Conservation (phyloP, 1,140 invertebrate species). For the Lepidotrigona ventralis region DNA sequence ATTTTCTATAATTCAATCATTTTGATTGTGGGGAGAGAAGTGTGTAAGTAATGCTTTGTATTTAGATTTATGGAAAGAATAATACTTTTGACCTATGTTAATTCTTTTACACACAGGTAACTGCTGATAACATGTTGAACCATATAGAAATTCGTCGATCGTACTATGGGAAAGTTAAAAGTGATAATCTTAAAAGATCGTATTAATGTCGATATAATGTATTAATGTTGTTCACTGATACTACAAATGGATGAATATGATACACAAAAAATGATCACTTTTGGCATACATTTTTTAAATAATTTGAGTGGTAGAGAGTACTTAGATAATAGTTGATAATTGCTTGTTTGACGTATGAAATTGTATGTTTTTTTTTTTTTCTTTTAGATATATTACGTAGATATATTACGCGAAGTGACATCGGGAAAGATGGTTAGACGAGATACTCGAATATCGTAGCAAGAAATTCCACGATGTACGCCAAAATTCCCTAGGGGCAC, state of each 20-base stretch:
- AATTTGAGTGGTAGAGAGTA: not conserved
- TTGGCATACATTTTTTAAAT: not conserved
- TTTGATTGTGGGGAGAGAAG: not conserved
- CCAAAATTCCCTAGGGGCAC: conserved; percentile 59
- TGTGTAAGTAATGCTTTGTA: not conserved
- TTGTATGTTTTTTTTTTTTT: not conserved
- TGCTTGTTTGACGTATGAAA: not conserved
- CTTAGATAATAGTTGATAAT: not conserved
- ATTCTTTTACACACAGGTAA: not conserved
- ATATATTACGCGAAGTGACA: not conserved
- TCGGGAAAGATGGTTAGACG: not conserved
- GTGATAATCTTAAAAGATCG: not conserved
- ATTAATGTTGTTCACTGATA: not conserved
- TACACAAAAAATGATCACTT: not conserved
- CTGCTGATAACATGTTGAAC: not conserved
- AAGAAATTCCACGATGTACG: conserved; percentile 44
- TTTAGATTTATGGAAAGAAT: not conserved
- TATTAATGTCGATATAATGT: not conserved
- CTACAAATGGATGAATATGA: not conserved
- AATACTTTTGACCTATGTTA: not conserved
- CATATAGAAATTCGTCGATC: not conserved
- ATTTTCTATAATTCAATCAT: not conserved
- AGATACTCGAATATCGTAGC: not conserved
- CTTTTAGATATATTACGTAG: no score
- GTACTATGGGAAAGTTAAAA: not conserved